Percentiles rank a stretch among this genome's conserved stretches.
Conservation (phyloP, 2,888 invertebrate species). For the Lumbricus terrestris region DNA sequence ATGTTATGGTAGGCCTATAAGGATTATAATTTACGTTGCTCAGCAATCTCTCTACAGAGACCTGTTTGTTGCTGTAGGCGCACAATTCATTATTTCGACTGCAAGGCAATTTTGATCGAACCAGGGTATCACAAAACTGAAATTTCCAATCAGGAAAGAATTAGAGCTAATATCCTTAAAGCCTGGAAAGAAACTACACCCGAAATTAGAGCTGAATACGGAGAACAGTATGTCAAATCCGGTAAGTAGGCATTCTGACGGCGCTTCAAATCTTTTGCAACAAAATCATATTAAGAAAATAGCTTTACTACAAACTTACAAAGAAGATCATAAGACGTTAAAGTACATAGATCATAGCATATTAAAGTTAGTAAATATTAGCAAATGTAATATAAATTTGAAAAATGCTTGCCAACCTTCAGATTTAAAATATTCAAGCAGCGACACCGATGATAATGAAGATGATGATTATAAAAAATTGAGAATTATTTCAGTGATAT, state of each 20-base stretch:
- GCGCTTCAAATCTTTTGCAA: neutral
- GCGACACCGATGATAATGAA: no score
- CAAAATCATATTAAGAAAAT: no score
- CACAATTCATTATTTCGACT: neutral
- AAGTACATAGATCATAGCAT: no score
- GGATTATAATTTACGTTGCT: neutral
- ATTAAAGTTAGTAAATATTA: no score
- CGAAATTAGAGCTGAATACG: neutral
- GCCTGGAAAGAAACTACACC: neutral
- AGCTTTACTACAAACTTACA: no score
- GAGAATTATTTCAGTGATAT: no score
- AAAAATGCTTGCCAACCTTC: no score
- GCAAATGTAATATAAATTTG: no score
- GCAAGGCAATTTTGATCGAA: neutral
- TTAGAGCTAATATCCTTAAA: neutral
- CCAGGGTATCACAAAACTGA: neutral
- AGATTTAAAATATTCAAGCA: no score
- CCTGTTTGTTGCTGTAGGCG: neutral
- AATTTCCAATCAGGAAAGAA: neutral
- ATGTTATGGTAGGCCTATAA: neutral
- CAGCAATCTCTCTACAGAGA: neutral
- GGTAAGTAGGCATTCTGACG: neutral
- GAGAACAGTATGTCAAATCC: neutral
- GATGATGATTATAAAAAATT: no score
- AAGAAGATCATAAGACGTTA: no score